phyloP scores from a whole-genome alignment of 1,140 invertebrate species.

The silkworm (Bombyx mori) region DNA sequence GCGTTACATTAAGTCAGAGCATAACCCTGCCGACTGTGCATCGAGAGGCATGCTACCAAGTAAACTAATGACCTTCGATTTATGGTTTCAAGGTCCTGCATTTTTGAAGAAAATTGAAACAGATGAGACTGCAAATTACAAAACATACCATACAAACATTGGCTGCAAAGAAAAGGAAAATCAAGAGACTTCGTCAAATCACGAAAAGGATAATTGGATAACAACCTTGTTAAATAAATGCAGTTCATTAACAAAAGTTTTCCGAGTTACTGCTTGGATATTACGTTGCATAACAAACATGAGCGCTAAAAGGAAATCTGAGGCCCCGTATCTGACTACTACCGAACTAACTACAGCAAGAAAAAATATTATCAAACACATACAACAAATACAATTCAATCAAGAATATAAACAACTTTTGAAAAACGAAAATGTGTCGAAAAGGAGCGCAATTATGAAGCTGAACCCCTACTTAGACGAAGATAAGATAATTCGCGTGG shows the following conservation, averaged over 20 bases:
- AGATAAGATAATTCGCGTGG: slow-evolving; percentile 26
- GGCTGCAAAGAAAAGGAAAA: slow-evolving; percentile 5
- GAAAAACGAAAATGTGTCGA: slow-evolving; percentile 15
- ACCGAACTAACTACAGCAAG: slow-evolving; percentile 14
- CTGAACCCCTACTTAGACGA: slow-evolving; percentile 31
- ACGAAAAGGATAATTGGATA: slow-evolving; percentile 5
- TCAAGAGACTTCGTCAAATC: slow-evolving; percentile 4
- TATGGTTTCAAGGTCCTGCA: slow-evolving; percentile 47
- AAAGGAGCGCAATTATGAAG: slow-evolving; percentile 18
- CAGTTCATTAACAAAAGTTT: background rate
- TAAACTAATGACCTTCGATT: slow-evolving; percentile 17
- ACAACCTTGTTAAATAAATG: slow-evolving; percentile 9
- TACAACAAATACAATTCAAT: slow-evolving; percentile 12
- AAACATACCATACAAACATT: slow-evolving; percentile 2
- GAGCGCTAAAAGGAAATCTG: slow-evolving; percentile 2
- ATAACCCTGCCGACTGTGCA: slow-evolving; percentile 60
- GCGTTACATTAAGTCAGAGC: slow-evolving; percentile 42
- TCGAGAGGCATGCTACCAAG: slow-evolving; percentile 41
- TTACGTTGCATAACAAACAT: slow-evolving; percentile 7
- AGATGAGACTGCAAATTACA: slow-evolving; percentile 33
- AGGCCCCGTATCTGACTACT: slow-evolving; percentile 3
- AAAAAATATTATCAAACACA: slow-evolving; percentile 11
- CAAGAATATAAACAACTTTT: slow-evolving; percentile 12
- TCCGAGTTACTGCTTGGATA: too few relatives aligned
- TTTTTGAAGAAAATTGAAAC: slow-evolving; percentile 10